These are phyloP conservation scores for Chloroclysta siterata DNA, from an alignment of 2,888 invertebrate species.

Conservation along the genomic window DNA sequence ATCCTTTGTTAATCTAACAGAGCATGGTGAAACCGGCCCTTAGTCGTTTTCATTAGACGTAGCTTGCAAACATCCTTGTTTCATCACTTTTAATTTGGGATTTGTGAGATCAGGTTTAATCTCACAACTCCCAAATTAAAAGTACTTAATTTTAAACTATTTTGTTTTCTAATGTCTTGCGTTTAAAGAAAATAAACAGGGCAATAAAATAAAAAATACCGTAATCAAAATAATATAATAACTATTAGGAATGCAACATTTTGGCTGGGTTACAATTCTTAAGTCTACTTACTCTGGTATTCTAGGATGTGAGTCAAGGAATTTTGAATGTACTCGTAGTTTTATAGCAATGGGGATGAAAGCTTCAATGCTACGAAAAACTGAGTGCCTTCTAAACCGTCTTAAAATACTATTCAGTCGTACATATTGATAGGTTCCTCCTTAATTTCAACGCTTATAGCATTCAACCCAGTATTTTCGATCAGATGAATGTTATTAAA, in stretches of 20 bases:
- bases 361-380: background rate
- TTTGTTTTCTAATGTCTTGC: too few relatives aligned
- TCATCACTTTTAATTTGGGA: too few relatives aligned
- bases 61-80: too few relatives aligned
- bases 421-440: constrained; percentile 41
- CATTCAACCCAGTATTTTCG: constrained; percentile 3
- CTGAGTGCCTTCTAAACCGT: background rate
- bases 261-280: constrained; percentile 2
- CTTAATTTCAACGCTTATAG: constrained; percentile 26
- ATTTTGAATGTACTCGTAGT: background rate
- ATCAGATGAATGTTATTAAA: constrained; percentile 21
- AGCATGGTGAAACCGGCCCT: too few relatives aligned
- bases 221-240: background rate
- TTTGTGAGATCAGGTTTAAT: too few relatives aligned
- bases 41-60: too few relatives aligned
- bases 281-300: background rate
- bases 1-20: too few relatives aligned
- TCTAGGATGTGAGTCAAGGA: background rate
- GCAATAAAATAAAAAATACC: background rate
- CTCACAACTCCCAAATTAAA: too few relatives aligned
- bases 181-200: background rate
- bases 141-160: too few relatives aligned
- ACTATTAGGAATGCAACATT: constrained; percentile 18
- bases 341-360: background rate
- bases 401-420: constrained; percentile 20